Conservation (phyloP, 2,113 vertebrate genomes). For the Engystomops pustulosus region DNA sequence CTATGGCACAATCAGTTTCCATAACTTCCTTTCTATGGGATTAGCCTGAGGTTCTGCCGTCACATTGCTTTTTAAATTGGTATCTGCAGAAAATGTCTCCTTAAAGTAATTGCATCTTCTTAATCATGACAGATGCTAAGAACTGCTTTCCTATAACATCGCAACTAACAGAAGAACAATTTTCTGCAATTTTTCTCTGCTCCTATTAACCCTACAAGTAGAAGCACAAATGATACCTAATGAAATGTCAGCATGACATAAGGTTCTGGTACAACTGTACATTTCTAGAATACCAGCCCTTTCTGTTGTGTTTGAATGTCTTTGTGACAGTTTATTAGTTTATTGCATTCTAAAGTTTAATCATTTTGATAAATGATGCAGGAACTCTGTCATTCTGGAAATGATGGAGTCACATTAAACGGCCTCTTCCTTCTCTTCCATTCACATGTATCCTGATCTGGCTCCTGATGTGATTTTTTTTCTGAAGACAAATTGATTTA, state of each 20-base stretch:
- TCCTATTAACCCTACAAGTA: not conserved
- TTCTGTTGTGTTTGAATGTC: not conserved
- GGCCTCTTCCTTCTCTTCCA: no score
- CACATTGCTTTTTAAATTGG: constrained; percentile 41
- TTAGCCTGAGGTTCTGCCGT: constrained; percentile 32
- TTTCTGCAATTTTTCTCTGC: not conserved
- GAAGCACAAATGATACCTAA: not conserved
- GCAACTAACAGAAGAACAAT: not conserved
- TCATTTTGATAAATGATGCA: not conserved
- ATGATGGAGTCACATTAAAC: not conserved
- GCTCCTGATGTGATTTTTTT: constrained; percentile 24
- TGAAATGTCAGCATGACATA: not conserved
- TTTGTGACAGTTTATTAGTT: not conserved
- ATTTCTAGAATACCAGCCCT: not conserved
- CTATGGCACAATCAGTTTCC: constrained; percentile 32
- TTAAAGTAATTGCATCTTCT: constrained; percentile 45
- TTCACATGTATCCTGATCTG: constrained; percentile 14
- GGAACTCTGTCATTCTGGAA: constrained; percentile 17
- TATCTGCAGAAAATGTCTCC: constrained; percentile 44
- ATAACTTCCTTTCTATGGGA: constrained; percentile 49
- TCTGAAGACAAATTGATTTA: constrained; percentile 39
- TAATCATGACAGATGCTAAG: constrained; percentile 29
- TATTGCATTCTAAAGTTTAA: constrained; percentile 10
- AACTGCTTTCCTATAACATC: not conserved
- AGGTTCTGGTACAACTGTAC: not conserved